Evolutionary conservation across 2,888 invertebrate species (phyloP).

Genomic region (Heliconius hortense): DNA sequence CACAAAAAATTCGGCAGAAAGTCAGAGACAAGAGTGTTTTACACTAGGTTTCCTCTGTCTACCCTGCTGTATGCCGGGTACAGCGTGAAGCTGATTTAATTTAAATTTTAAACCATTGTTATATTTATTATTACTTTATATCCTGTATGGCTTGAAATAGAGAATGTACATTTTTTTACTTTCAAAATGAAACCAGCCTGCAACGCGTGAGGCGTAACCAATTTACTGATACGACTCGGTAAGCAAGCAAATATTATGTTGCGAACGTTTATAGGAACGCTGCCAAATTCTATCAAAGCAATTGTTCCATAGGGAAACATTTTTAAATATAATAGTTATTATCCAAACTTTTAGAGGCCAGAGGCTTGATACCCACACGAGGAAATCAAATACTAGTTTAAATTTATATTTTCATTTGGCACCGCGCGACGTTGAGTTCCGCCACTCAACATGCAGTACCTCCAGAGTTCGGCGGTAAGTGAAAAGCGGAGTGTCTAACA

Average conservation of each 20-base stretch:
- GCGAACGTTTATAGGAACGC: background rate
- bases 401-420: too few relatives aligned
- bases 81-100: too few relatives aligned
- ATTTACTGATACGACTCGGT: constrained; percentile 20
- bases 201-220: constrained; percentile 17
- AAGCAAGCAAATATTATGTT: constrained; percentile 26
- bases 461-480: too few relatives aligned
- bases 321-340: background rate
- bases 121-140: background rate
- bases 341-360: background rate
- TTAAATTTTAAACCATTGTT: background rate
- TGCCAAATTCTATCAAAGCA: background rate
- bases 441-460: too few relatives aligned
- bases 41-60: too few relatives aligned
- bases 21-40: too few relatives aligned
- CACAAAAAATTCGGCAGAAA: too few relatives aligned
- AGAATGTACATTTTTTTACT: background rate
- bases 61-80: too few relatives aligned
- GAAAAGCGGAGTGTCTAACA: too few relatives aligned
- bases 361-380: too few relatives aligned
- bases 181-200: background rate
- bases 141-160: background rate
- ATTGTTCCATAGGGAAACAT: background rate
- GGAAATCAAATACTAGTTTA: too few relatives aligned
- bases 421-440: too few relatives aligned